Base-by-base conservation (phyloP, 2,888 invertebrate species). In the Lithophane semibrunnea region DNA sequence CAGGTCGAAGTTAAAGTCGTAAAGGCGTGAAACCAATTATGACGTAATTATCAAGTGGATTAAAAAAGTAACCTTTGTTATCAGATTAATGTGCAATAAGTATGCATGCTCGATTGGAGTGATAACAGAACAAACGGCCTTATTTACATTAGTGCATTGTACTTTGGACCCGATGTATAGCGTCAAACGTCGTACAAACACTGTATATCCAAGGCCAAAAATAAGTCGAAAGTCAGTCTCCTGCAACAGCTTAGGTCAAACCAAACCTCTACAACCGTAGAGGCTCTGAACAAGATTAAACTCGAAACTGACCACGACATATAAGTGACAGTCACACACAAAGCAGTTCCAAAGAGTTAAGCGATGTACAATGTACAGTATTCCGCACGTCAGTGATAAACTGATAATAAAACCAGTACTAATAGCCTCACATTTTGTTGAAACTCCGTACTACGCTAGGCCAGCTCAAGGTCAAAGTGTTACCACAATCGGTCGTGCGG, bases 71-170 rank as follows among this genome's bases (percentile, higher is more conserved):
- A 61, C 69, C 54, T 66, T 63, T 61, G 54, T 29, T 76, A 82
- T 82, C 44, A 47, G 29, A 52, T 67, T 66, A 75, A 67, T 80
- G 49, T 49, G 75, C 60, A 79, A 49, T 61, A 67, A 18, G 75
- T 24, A 76, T 64, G 68, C 82, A 68, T 56, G 49, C 24, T 56
- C 49, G 54, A 75, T 75, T 75, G 9, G 29, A 24, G 37, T 64
- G 79, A 82, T 82, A 64, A 79, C 63, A 49, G n/a, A 68, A 76
- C 44, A 52, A 63, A 56, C 21, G 68, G 47, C 10, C 9, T 56
- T 63, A 64, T 74, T 80, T 80, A 74, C 60, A 65, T 78, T 44
- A 56, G 47, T 29, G 47, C 42, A 37, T 44, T 64, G 67, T 21
- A 79, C 82, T 79, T 63, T 76, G 56, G 56, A 56, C 68, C 56